Base-by-base conservation (phyloP, 2,888 invertebrate species). In the Andrena praecox region DNA sequence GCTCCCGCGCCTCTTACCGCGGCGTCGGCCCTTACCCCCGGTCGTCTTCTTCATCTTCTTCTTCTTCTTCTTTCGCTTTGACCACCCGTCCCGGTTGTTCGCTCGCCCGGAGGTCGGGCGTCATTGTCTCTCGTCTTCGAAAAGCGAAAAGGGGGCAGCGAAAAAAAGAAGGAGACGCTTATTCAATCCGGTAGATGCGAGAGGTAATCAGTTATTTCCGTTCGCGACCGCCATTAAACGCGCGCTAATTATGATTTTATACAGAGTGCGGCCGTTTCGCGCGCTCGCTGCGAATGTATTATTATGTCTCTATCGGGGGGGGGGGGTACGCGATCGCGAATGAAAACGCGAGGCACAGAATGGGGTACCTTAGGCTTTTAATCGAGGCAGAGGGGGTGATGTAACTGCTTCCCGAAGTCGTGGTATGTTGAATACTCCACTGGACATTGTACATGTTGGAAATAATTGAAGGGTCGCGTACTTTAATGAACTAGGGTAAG, bases 21-120 rank as follows among this genome's bases (percentile, higher is more conserved):
- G 27, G 63, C 27, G 68, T 69, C 67, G 33, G 31, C 27, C 50
- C 50, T 31, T 71, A 60, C 48, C 52, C 54, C 42, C n/a, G 56
- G 56, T 71, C 71, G 48, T 71, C 77, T 67, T 66, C 71, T 70
- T 48, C 31, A 71, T 67, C 73, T 60, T 77, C 74, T 56, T 70
- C 73, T 60, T 77, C 74, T 56, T 70, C 66, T 54, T 60, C 79
- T 77, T 75, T 70, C 42, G 63, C 71, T 66, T 76, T 59, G 73
- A 50, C 70, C 82, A 66, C 68, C 77, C 81, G 73, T 76, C 84
- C 59, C 78, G 69, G 71, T 83, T 84, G 85, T 81, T 81, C 82
- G 69, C 83, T 76, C 78, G 84, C 84, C 84, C 86, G 72, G 85
- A 85, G 85, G 87, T 82, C 82, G 82, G 54, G 10, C 77, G 60